Evolutionary conservation across 2,113 vertebrate species (phyloP), one percentile per base, ranked within the genome.

Genomic region (Oreotrochilus melanogaster): DNA sequence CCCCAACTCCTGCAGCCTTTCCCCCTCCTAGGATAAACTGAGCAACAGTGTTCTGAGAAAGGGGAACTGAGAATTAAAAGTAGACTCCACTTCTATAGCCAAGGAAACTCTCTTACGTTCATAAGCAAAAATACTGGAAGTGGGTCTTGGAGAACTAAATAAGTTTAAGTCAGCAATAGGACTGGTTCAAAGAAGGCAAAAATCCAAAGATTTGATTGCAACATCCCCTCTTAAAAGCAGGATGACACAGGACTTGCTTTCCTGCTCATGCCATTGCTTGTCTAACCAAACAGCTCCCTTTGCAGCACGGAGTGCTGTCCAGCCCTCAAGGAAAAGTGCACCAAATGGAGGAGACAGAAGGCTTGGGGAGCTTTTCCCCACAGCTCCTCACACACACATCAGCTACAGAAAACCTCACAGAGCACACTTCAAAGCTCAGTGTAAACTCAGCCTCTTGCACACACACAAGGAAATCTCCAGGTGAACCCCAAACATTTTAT

Each of bases 31-130:
- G 7, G 48, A 50, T 21, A 82, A 93, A 78, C 50, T 76, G 83
- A 88, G 66, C 61, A 94, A 74, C 54, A 83, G 11, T 0, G 4
- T 4, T 75, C 53, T 80, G 37, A 86, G 39, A 96, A 97, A 95
- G 3, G 3, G 82, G 95, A 95, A 95, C 47, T 47, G 85, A 79
- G 45, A 92, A 89, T 69, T 56, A 66, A 78, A 95, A 80, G 23
- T 85, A 92, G 86, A 93, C 79, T 95, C 45, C 11, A 50, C 50
- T 31, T 71, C 48, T 39, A 71, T 8, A 86, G n/a, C 11, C n/a
- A 58, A 83, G 74, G 50, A 39, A 92, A 71, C 0, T 1, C 0
- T 1, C 22, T 28, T 25, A 14, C 6, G 14, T 56, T 81, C 42
- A 76, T 42, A 91, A 47, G 47, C 42, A 73, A 95, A 92, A 85